Evolutionary conservation across 2,888 invertebrate species (phyloP).

Genomic region (Aplocera efformata): DNA sequence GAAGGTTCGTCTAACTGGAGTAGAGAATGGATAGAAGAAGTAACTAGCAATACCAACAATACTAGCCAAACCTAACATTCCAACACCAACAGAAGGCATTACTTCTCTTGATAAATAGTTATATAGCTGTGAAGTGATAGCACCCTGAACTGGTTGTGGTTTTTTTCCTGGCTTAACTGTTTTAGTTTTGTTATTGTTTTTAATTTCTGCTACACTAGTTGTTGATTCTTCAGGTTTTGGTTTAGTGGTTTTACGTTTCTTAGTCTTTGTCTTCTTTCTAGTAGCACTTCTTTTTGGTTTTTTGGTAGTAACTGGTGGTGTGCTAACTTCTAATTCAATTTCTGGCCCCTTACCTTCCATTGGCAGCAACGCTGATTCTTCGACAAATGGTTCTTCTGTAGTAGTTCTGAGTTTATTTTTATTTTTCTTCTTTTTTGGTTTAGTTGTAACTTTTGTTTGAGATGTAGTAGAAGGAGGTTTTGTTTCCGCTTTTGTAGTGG

Average conservation of each 20-base stretch:
- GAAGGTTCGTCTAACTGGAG: slow-evolving; percentile 83
- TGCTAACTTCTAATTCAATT: slow-evolving; percentile 72
- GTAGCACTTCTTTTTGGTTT: slow-evolving; percentile 67
- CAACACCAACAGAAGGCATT: slow-evolving; percentile 90
- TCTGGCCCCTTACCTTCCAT: slow-evolving; percentile 74
- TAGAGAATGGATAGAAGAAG: slow-evolving; percentile 87
- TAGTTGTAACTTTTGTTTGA: slow-evolving; percentile 48
- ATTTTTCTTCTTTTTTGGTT: slow-evolving; percentile 68
- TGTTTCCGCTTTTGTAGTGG: slow-evolving; percentile 48
- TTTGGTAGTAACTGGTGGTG: slow-evolving; percentile 70
- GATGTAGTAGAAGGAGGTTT: slow-evolving; percentile 33
- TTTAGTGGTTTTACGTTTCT: slow-evolving; percentile 79
- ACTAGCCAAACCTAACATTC: slow-evolving; percentile 86
- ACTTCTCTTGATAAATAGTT: slow-evolving; percentile 89
- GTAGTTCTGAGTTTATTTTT: slow-evolving; percentile 55
- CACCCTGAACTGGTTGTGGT: slow-evolving; percentile 65
- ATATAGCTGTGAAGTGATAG: slow-evolving; percentile 86
- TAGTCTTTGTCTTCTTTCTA: slow-evolving; percentile 80
- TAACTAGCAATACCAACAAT: slow-evolving; percentile 88
- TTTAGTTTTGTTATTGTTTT: slow-evolving; percentile 79
- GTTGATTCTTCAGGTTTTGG: slow-evolving; percentile 52
- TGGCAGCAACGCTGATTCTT: slow-evolving; percentile 65
- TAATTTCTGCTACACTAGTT: slow-evolving; percentile 54
- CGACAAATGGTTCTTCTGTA: slow-evolving; percentile 46
- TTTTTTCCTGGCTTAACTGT: slow-evolving; percentile 60